A percentile compares a stretch with the other conserved stretches of the same genome.
Evolutionary conservation across 2,888 invertebrate species (phyloP).

Genomic region (Caenorhabditis sp.): DNA sequence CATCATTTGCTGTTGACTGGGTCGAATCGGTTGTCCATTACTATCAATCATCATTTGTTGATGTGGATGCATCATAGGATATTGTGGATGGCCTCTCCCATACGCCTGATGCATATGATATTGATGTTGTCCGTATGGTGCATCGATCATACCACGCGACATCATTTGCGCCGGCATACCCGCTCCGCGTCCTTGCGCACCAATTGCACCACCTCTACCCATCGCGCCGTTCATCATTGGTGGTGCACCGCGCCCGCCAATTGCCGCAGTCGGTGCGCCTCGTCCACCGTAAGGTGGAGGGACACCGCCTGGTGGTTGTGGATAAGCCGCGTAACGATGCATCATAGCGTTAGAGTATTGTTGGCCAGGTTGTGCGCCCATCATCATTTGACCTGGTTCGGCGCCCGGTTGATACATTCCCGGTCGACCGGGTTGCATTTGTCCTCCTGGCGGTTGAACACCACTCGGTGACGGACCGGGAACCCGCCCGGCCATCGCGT

Average conservation of each 20-base stretch:
- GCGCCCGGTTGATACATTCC: slow-evolving; percentile 22
- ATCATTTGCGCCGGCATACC: slow-evolving; percentile 33
- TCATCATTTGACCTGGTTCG: slow-evolving; percentile 26
- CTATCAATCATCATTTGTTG: slow-evolving; percentile 44
- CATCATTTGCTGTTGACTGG: slow-evolving; percentile 4
- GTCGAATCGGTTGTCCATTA: slow-evolving; percentile 27
- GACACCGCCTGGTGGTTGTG: slow-evolving; percentile 2
- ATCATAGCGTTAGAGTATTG: slow-evolving; percentile 26
- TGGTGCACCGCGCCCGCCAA: slow-evolving; percentile 33
- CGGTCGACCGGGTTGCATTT: slow-evolving; percentile 26
- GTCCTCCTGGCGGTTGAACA: slow-evolving; percentile 20
- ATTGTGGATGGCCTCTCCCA: slow-evolving; percentile 32
- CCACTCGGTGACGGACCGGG: slow-evolving; percentile 46
- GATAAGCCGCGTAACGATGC: slow-evolving; percentile 14
- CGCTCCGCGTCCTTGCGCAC: slow-evolving; percentile 17
- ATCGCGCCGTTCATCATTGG: slow-evolving; percentile 42
- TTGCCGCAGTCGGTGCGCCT: slow-evolving; percentile 30
- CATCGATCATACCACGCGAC: slow-evolving; percentile 27
- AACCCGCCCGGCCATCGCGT: slow-evolving; percentile 23
- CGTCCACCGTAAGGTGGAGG: slow-evolving; percentile 12
- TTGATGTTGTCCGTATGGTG: slow-evolving; percentile 19
- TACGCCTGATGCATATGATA: slow-evolving; percentile 36
- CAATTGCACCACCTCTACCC: neutral
- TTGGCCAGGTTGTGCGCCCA: slow-evolving; percentile 14
- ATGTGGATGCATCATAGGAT: slow-evolving; percentile 38